Base-by-base conservation (phyloP, 2,888 invertebrate species). In the Orthosia gracilis region DNA sequence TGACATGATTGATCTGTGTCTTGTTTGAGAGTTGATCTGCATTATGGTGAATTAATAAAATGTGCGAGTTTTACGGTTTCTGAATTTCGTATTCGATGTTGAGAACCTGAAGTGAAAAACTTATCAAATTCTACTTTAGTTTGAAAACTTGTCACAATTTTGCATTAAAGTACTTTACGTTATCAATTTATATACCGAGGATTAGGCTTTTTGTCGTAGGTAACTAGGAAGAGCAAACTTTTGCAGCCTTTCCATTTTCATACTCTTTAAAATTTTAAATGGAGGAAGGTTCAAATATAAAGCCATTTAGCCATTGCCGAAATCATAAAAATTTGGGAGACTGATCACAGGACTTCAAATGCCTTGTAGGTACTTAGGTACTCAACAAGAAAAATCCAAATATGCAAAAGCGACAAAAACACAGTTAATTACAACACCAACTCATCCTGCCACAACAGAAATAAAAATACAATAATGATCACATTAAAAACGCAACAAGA, bases 401-500 rank as follows among this genome's bases (percentile, higher is more conserved):
- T 55, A 50, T 69, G 0, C 3, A 45, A 74, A 49, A 59, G 2
- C 45, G 50, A 78, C 40, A 58, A 49, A 58, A 49, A 64, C 81
- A 23, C 21, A 21, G 4, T 66, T 50, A 49, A 69, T 66, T 54
- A 63, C 58, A 61, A 54, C 31, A 45, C 45, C 40, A 31, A 23
- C 15, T 73, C 54, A 26, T 61, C 5, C 4, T 50, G 21, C 47
- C 23, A 66, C 65, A 81, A 70, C 66, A 69, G 50, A 76, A 50
- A 55, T 63, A 65, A 80, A 79, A 80, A 50, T 55, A 57, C 50
- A 45, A 63, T 76, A 70, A 78, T 50, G 50, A 58, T n/a, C 15
- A 52, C 13, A 80, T 66, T 50, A 70, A 68, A 85, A 86, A 82
- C 65, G 80, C 62, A 81, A 80, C 77, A 67, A 75, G 26, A 80